Evolutionary conservation across 2,797 vertebrate genomes (phyloP).

Genomic region (Mareca penelope): DNA sequence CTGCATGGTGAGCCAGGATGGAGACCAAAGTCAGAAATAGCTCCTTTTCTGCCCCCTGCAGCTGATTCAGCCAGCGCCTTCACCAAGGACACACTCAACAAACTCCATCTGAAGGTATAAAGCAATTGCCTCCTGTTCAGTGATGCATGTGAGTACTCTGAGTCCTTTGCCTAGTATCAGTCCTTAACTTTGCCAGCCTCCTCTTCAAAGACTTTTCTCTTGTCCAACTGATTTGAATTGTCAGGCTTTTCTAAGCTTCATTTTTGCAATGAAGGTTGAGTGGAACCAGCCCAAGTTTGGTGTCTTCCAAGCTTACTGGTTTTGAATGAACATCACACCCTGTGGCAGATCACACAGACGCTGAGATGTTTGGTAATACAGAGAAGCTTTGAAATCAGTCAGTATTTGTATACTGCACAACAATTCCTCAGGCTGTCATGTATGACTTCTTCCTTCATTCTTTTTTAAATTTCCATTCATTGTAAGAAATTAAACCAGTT

Average conservation of each 20-base stretch:
- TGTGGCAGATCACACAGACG: not conserved
- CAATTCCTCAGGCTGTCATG: not conserved
- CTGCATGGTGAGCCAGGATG: not conserved
- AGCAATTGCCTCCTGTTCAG: not conserved
- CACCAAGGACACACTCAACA: not conserved
- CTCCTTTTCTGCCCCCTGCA: not conserved
- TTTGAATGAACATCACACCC: not conserved
- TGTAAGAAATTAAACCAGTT: not conserved
- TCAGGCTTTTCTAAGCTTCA: not conserved
- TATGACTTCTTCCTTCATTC: not conserved
- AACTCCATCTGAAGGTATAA: not conserved
- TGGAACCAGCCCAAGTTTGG: not conserved
- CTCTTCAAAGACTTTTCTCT: not conserved
- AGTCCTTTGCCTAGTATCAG: not conserved
- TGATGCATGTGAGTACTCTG: not conserved
- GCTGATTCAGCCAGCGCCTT: not conserved
- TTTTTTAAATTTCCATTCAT: not conserved
- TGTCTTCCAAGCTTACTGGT: not conserved
- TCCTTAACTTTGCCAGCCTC: not conserved
- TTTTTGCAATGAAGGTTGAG: not conserved
- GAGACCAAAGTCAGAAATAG: not conserved
- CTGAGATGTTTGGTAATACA: not conserved
- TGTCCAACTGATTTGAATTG: not conserved
- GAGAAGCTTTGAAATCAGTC: not conserved
- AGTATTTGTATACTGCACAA: not conserved